Conservation (phyloP, 2,888 invertebrate genomes). For the Luperina nickerlii region DNA sequence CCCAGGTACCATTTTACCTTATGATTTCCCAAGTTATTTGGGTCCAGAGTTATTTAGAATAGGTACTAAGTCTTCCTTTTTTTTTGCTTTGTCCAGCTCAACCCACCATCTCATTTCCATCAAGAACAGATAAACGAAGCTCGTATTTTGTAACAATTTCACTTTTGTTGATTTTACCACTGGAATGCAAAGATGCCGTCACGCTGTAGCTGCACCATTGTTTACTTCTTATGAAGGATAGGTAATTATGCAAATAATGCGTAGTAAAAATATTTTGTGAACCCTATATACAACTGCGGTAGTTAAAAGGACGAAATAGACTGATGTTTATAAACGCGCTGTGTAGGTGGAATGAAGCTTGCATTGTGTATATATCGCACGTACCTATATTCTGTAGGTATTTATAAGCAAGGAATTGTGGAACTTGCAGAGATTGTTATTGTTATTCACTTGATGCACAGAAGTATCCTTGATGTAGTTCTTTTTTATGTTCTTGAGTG, state of each 20-base stretch:
- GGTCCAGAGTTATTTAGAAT: not conserved
- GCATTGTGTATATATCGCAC: not conserved
- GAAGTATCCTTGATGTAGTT: not conserved
- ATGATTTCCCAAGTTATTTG: not conserved
- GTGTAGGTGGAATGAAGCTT: conserved; percentile 56
- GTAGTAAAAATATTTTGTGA: conserved; percentile 2
- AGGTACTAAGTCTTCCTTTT: not conserved
- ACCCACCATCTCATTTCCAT: not conserved
- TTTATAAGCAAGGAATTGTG: not conserved
- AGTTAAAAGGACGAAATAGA: conserved; percentile 26
- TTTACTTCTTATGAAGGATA: not conserved
- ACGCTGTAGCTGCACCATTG: not conserved
- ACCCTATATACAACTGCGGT: conserved; percentile 37
- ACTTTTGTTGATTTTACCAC: not conserved
- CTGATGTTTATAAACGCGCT: conserved; percentile 45
- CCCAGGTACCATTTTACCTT: not conserved
- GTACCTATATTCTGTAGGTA: not conserved
- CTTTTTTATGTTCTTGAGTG: not conserved
- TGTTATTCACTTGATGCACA: not conserved
- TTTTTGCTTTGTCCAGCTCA: not conserved
- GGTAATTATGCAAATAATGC: not conserved
- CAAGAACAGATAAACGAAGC: no score
- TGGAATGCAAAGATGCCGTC: no score
- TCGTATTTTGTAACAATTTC: not conserved
- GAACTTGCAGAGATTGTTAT: not conserved